These are phyloP conservation scores for Lithophane socia DNA, from an alignment of 2,888 invertebrate genomes.

Conservation along the genomic window DNA sequence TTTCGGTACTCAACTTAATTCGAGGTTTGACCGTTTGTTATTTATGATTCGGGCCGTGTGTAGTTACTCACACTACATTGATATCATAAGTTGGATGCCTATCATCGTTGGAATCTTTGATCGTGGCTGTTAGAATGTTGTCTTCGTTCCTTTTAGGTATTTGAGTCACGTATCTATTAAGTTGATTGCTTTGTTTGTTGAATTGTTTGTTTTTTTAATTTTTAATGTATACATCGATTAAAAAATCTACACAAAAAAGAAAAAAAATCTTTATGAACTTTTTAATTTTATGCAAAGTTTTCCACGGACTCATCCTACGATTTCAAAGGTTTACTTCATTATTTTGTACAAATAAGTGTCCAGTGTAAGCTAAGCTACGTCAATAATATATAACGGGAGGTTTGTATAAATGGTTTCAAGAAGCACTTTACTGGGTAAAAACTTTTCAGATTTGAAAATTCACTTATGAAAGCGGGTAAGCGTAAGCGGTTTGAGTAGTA, in stretches of 20 bases:
- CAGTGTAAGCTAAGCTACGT: neutral
- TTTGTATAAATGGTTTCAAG: neutral
- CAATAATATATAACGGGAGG: neutral
- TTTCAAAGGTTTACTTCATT: neutral
- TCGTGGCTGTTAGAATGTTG: conserved; percentile 56
- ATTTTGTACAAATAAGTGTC: neutral
- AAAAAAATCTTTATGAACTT: neutral
- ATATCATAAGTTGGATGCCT: conserved; percentile 72
- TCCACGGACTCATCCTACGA: neutral
- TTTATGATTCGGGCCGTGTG: conserved; percentile 81
- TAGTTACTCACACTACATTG: conserved; percentile 79
- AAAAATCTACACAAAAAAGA: neutral
- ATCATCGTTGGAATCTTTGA: conserved; percentile 67
- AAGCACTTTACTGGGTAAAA: neutral
- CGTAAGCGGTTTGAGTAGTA: neutral
- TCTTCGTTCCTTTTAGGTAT: conserved; percentile 61
- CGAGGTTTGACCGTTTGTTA: conserved; percentile 83
- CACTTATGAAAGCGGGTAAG: neutral
- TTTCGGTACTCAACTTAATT: conserved; percentile 88
- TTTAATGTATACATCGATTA: conserved; percentile 5
- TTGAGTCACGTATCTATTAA: conserved; percentile 57
- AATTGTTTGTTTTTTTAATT: conserved; percentile 22
- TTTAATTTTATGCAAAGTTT: neutral
- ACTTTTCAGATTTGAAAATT: neutral
- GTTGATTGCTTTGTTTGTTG: conserved; percentile 44